Conservation (phyloP, 2,888 invertebrate genomes). For the Plusia festucae region DNA sequence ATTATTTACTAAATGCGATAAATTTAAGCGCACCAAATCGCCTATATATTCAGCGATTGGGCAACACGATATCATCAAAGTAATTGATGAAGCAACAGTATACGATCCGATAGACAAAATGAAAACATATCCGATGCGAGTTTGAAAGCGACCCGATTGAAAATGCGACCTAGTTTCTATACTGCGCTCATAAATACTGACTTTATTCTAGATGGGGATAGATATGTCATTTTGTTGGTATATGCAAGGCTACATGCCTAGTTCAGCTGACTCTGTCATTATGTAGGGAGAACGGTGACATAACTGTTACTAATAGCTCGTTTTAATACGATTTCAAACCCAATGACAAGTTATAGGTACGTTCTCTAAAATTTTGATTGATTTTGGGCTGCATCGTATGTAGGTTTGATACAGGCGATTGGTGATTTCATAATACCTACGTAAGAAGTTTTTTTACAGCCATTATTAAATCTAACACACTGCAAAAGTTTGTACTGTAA, state of each 20-base stretch:
- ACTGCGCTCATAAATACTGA: conserved; percentile 31
- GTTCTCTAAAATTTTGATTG: too few relatives aligned
- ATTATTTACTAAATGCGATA: conserved; percentile 36
- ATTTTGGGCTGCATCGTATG: too few relatives aligned
- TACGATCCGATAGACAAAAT: conserved; percentile 45
- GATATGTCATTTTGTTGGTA: neutral
- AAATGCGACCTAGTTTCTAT: conserved; percentile 57
- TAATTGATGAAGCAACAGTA: conserved; percentile 47
- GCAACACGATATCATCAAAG: conserved; percentile 46
- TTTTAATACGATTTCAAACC: too few relatives aligned
- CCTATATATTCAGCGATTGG: conserved; percentile 14
- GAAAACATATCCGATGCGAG: conserved; percentile 46
- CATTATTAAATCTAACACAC: too few relatives aligned
- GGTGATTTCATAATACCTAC: too few relatives aligned
- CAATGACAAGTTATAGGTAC: too few relatives aligned
- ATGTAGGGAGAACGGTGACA: too few relatives aligned
- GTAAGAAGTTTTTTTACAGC: too few relatives aligned
- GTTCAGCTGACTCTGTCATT: neutral
- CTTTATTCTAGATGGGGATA: conserved; percentile 18
- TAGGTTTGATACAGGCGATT: too few relatives aligned
- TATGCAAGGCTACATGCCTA: neutral
- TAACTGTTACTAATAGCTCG: too few relatives aligned
- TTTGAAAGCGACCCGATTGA: conserved; percentile 55
- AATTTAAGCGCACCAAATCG: conserved; percentile 18
- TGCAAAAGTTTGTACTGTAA: too few relatives aligned